Base-by-base conservation (phyloP, 1,140 invertebrate species). In the Drosophila kanapiae region DNA sequence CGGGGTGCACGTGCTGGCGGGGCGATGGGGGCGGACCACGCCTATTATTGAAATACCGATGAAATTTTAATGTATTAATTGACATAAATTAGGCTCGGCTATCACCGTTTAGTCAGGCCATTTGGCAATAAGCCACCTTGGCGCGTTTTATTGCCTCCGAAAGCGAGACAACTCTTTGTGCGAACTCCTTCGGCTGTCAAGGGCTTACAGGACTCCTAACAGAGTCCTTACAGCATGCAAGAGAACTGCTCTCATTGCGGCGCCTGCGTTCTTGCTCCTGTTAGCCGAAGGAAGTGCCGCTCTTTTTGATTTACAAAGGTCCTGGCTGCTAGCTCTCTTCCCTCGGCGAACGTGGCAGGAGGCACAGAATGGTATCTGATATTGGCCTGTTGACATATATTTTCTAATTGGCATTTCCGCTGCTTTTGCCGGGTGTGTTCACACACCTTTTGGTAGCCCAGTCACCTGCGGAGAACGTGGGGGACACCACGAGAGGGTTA, bases 351-450 rank as follows among this genome's bases (percentile, higher is more conserved):
- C 29, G 16, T 38, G 45, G n/a, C 37, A 37, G 40, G 35, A 43
- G 31, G 33, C 56, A 8, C 18, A 42, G 16, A 67, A 35, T 64
- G 59, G 43, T 38, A 70, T 64, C 72, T 72, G 67, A 81, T 75
- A 90, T 85, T 90, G 67, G 85, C 62, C 78, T 74, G 65, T 79
- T 88, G 85, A 90, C 86, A 88, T 76, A 87, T 69, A 88, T 85
- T 90, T 74, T 76, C 75, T 90, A 90, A 88, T 88, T 88, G 85
- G 85, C 87, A 75, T 81, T 78, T 80, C 77, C 85, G 72, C 27
- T 80, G 80, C 64, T 49, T 16, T 78, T 54, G 49, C 51, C 13
- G 62, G 23, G 23, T 29, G 59, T 54, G n/a, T 18, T 59, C 6
- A 18, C 49, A 45, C 18, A 57, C 59, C 43, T 69, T 78, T 47